Evolutionary conservation across 2,113 vertebrate species (phyloP), one percentile per base, ranked within the genome.

Genomic region (Cyphomyrus discorhynchus): DNA sequence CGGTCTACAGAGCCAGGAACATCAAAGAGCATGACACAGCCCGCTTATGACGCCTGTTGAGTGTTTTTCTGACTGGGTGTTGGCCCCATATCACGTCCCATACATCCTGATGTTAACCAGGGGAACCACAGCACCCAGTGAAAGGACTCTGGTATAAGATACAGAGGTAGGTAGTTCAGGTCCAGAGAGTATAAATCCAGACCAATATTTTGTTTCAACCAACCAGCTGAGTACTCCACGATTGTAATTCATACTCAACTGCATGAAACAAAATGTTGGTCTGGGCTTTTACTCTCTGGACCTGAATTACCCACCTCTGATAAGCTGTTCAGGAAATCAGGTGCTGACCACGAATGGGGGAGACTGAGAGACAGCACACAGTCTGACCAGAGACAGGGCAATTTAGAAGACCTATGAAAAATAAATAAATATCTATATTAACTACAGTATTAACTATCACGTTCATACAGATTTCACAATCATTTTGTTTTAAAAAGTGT

Each of bases 291-390:
- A 66, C 24, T 66, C 58, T 27, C 24, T 66, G 24, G 58, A 11
- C n/a, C 58, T 27, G 58, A 66, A 66, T 10, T 66, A 66, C n/a
- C n/a, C 24, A 66, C 0, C 8, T n/a, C 58, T 66, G 58, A 66
- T 27, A 99, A 96, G 96, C 92, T 97, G 98, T 99, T 99, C 97
- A 99, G 96, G 97, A 99, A 99, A 97, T 97, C 97, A 94, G 98
- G 97, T 95, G 98, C 94, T 95, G 97, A 97, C 96, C 99, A 97
- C 95, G 98, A 98, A 93, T 98, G 96, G 94, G 97, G 96, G 94
- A 97, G 97, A 94, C 96, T 96, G 96, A 95, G 95, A 95, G 97
- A 96, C 6, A 27, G 9, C 0, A 10, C 24, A 66, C n/a, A 66
- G 24, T n/a, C 58, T n/a, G 58, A n/a, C 21, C 58, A 62, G 0